These are phyloP conservation scores for Mythimna loreyi DNA, from an alignment of 2,888 invertebrate species.

Conservation along the genomic window DNA sequence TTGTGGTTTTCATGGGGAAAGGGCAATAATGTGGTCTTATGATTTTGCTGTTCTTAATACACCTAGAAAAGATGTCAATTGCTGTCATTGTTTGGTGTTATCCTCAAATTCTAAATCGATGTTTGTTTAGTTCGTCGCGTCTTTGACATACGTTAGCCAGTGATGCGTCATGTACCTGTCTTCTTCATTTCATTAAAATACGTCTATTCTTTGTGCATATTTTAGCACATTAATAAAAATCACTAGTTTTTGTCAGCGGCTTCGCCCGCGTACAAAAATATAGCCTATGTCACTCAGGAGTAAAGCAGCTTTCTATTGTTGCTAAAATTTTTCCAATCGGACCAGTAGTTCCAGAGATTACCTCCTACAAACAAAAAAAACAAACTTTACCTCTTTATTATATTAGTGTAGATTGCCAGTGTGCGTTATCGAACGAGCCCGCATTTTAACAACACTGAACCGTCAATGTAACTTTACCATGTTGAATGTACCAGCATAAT, in stretches of 20 bases:
- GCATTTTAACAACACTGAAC: constrained; percentile 33
- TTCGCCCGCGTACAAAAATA: no score
- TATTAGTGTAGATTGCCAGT: no score
- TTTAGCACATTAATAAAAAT: constrained; percentile 1
- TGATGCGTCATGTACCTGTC: neutral
- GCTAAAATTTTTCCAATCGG: no score
- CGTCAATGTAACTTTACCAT: constrained; percentile 36
- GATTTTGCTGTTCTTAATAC: constrained; percentile 9
- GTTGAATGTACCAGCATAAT: constrained; percentile 53
- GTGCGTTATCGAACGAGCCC: constrained; percentile 13
- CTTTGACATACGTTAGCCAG: neutral
- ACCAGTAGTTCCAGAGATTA: no score
- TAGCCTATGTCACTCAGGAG: no score
- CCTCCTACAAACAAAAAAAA: no score
- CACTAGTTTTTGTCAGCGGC: no score
- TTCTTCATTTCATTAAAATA: neutral
- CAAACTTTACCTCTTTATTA: no score
- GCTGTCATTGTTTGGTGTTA: constrained; percentile 21
- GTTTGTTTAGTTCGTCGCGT: neutral
- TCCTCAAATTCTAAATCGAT: constrained; percentile 29
- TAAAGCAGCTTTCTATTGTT: no score
- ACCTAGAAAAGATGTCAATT: constrained; percentile 25
- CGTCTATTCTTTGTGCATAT: neutral
- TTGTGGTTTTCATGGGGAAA: constrained; percentile 44
- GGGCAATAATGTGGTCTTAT: neutral